These are phyloP conservation scores for Adelognathus sp. DNA, from an alignment of 2,888 invertebrate genomes.

Conservation along the genomic window DNA sequence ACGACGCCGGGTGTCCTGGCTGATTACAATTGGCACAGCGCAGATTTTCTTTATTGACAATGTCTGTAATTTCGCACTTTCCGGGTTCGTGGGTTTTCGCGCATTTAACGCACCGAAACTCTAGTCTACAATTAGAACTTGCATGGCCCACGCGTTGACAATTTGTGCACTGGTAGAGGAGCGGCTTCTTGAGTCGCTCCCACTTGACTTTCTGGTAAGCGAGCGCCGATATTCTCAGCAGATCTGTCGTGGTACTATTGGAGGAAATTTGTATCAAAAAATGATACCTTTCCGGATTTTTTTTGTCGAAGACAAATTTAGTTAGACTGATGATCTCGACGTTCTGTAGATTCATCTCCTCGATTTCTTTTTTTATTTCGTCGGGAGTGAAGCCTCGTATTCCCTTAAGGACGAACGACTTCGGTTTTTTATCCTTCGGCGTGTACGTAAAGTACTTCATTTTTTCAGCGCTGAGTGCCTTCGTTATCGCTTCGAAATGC, in stretches of 20 bases:
- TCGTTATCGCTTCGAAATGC: background rate
- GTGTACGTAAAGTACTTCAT: slow-evolving; percentile 9
- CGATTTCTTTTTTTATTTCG: slow-evolving; percentile 16
- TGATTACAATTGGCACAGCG: slow-evolving; percentile 37
- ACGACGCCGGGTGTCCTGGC: too few species aligned
- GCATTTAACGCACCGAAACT: slow-evolving; percentile 32
- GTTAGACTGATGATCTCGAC: background rate
- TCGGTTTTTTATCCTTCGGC: background rate
- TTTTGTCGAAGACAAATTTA: slow-evolving; percentile 11
- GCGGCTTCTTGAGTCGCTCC: slow-evolving; percentile 7
- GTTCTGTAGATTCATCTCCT: background rate
- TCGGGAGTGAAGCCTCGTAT: slow-evolving; percentile 4
- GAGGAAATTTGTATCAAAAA: slow-evolving; percentile 10
- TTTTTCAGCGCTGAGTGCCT: background rate
- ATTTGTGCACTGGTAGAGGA: slow-evolving; percentile 23
- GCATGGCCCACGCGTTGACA: slow-evolving; percentile 35
- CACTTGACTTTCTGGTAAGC: slow-evolving; percentile 27
- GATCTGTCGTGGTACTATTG: background rate
- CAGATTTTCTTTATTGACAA: background rate
- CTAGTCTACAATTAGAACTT: slow-evolving; percentile 23
- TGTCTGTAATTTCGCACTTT: background rate
- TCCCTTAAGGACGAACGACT: background rate
- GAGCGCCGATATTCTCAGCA: background rate
- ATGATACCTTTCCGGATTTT: slow-evolving; percentile 1
- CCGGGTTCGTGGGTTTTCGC: slow-evolving; percentile 3